Base-by-base conservation (phyloP, 2,113 vertebrate species). In the Lagenorhynchus albirostris region DNA sequence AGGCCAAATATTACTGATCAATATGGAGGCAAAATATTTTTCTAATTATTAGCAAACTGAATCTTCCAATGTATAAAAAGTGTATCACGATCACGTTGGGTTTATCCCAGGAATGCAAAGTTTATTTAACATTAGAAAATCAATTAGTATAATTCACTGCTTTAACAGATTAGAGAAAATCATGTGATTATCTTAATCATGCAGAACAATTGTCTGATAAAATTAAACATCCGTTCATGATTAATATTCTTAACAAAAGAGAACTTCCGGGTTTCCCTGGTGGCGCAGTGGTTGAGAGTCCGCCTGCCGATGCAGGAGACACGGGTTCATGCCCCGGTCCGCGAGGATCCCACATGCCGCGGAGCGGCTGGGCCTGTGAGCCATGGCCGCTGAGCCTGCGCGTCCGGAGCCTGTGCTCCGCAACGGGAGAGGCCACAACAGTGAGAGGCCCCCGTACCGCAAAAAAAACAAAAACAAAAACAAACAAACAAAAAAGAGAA, bases 221-320 rank as follows among this genome's bases (percentile, higher is more conserved):
- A 96, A 95, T 96, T 94, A 95, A 95, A 83, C 25, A 87, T 65
- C 29, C 21, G 47, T 41, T 94, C 67, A 63, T 36, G 38, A 77
- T 79, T 89, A 90, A 87, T 63, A 91, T 93, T 88, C 58, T 90
- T 70, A 93, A 93, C 71, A 81, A 93, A 89, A 92, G 65, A 95
- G 65, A 77, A 76, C 31, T 93, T 96, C 18, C 41, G 44, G 44
- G 10, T 8, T 47, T 47, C 44, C 44, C 44, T 47, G 44, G 44
- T 47, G 44, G 44, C 44, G 9, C 44, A 47, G 44, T 47, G 44
- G 44, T 47, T 47, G 44, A 47, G 44, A 47, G 44, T 47, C 44
- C 44, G 8, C 44, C 44, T 44, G 44, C 44, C 44, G 44, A 44
- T 44, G 44, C 44, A 44, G 44, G 44, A 8, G 8, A 44, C 44